Percentiles rank a stretch among this genome's conserved stretches.
phyloP scores from a whole-genome alignment of 1,140 invertebrate species.

The Lordiphosa mommai region DNA sequence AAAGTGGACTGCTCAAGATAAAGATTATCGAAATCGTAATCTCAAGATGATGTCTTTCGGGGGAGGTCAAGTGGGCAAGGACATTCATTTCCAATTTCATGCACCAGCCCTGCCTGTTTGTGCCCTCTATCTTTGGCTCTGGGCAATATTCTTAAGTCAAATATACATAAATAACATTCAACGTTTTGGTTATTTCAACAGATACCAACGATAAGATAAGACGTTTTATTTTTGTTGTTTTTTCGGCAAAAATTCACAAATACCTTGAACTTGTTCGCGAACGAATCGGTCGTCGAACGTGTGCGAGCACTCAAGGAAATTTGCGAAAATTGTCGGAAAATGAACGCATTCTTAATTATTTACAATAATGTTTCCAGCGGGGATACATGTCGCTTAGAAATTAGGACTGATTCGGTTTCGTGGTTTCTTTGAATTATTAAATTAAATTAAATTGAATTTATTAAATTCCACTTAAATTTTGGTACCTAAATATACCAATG shows the following conservation, averaged over 20 bases:
- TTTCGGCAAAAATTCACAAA: neutral
- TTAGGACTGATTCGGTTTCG: no score
- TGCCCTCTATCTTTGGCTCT: neutral
- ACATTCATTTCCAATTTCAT: neutral
- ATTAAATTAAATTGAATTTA: no score
- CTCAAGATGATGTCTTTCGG: neutral
- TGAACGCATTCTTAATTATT: no score
- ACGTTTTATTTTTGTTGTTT: neutral
- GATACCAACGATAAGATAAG: constrained; percentile 38
- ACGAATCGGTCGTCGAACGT: neutral
- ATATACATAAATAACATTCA: constrained; percentile 31
- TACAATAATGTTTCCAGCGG: no score
- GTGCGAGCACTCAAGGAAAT: no score
- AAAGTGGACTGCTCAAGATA: neutral
- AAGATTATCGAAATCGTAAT: constrained; percentile 17
- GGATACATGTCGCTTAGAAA: no score
- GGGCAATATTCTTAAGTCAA: neutral
- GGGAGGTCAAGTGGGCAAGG: constrained; percentile 8
- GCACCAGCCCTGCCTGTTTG: neutral
- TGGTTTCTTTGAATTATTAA: no score
- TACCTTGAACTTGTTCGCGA: neutral
- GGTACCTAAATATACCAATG: no score
- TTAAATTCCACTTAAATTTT: no score
- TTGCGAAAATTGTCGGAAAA: no score
- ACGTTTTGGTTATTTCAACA: constrained; percentile 29